Conservation (phyloP, 2,113 vertebrate genomes). For the Oxygymnocypris stewartii region DNA sequence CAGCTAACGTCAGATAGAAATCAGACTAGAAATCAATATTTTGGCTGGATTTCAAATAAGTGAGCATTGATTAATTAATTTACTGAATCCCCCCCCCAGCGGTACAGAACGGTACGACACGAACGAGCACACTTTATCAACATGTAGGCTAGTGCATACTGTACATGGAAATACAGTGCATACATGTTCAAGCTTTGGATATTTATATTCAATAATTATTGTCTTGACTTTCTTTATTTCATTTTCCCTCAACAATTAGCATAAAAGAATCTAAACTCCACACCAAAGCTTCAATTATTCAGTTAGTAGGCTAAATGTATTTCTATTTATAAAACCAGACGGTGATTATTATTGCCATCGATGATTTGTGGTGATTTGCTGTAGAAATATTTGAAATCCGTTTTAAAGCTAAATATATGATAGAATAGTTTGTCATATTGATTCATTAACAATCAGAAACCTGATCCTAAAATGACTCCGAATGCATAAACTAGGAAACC, state of each 20-base stretch:
- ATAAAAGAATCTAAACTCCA: not conserved
- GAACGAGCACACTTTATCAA: not conserved
- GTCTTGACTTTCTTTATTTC: not conserved
- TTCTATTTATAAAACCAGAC: not conserved
- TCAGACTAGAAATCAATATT: not conserved
- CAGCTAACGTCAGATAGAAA: not conserved
- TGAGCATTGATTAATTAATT: not conserved
- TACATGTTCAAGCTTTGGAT: not conserved
- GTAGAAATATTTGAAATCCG: not conserved
- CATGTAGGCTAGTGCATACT: too few relatives aligned
- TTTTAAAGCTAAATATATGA: not conserved
- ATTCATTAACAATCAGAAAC: not conserved
- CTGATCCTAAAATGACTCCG: not conserved
- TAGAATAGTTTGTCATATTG: not conserved
- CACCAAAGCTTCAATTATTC: not conserved
- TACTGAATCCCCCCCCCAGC: not conserved
- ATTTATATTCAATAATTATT: not conserved
- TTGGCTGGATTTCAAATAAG: not conserved
- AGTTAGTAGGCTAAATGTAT: not conserved
- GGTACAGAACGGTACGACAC: not conserved
- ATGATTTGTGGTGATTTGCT: not conserved
- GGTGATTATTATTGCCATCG: not conserved
- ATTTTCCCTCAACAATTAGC: not conserved
- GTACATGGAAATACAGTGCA: not conserved
- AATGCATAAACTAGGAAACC: not conserved